phyloP scores from a whole-genome alignment of 2,113 vertebrate species.

The Conger conger region DNA sequence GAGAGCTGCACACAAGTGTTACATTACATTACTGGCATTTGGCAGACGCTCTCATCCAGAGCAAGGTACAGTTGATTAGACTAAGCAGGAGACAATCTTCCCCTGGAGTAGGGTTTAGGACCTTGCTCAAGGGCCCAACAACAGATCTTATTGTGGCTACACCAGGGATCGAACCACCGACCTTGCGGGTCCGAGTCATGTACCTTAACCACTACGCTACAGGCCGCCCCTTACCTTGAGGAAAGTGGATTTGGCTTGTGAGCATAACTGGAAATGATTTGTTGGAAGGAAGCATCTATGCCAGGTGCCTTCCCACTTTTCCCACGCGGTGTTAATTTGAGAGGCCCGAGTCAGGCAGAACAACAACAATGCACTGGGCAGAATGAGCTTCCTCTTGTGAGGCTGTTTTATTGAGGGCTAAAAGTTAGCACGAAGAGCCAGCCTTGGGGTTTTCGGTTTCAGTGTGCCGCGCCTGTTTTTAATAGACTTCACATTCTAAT shows the following conservation, averaged over 20 bases:
- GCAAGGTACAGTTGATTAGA: too few relatives aligned
- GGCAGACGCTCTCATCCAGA: too few relatives aligned
- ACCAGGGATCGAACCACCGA: too few relatives aligned
- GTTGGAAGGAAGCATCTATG: slow-evolving; percentile 12
- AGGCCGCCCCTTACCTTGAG: too few relatives aligned
- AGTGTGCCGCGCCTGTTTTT: slow-evolving; percentile 43
- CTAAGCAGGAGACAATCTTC: too few relatives aligned
- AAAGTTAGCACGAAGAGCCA: slow-evolving; percentile 26
- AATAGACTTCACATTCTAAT: slow-evolving; percentile 50
- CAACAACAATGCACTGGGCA: slow-evolving; percentile 44
- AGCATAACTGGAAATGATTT: slow-evolving; percentile 51
- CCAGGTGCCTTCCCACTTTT: slow-evolving; percentile 38
- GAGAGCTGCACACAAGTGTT: not conserved
- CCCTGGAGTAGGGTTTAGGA: too few relatives aligned
- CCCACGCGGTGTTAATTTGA: slow-evolving; percentile 57
- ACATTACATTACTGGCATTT: too few relatives aligned
- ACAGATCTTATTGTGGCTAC: too few relatives aligned
- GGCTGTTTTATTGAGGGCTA: slow-evolving; percentile 45
- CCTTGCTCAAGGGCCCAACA: too few relatives aligned
- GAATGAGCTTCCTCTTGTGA: slow-evolving; percentile 44
- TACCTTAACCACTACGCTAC: too few relatives aligned
- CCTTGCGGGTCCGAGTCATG: too few relatives aligned
- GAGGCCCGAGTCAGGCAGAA: slow-evolving; percentile 40
- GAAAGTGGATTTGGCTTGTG: slow-evolving; percentile 57
- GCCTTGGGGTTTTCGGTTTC: slow-evolving; percentile 32